Evolutionary conservation across 2,888 invertebrate species (phyloP), one percentile per base, ranked within the genome.

Genomic region (Hesperia comma): DNA sequence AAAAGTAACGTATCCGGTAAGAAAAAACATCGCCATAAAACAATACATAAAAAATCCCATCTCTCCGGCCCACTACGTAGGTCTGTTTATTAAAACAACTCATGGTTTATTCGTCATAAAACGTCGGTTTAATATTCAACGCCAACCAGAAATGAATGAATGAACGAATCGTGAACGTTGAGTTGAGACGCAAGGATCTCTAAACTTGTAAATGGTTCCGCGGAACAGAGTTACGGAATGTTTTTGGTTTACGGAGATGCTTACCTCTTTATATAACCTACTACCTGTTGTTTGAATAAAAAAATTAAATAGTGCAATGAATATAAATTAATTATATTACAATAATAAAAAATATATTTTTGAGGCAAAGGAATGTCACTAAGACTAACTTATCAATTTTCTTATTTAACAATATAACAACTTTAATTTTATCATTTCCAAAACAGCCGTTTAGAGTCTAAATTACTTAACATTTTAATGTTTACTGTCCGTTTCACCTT

Each of bases 51-150:
- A 61, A 32, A 15, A 17, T 46, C 46, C 33, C 43, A 63, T 63
- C 55, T 56, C 40, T 40, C 10, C 58, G 26, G 43, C 43, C 40
- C 17, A 41, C 57, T 15, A 26, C 40, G 53, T n/a, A n/a, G 4
- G 26, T 4, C 26, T 49, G 49, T 51, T 63, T 63, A 63, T 57
- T 63, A 63, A 63, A 63, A 57, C 63, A 57, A 51, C 56, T 63
- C 63, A 57, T 49, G 63, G 63, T 51, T 63, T 63, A 63, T 63
- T 63, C 21, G 49, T 49, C 63, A 63, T 63, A 63, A 63, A 63
- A 37, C 40, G n/a, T 17, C 12, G 40, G 5, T 49, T 63, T 37
- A 46, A 63, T 62, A 49, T 51, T 53, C 53, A 53, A 53, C 6
- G 26, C 49, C n/a, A 53, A 53, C 26, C 53, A 53, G 53, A 53